These are phyloP conservation scores for Leucophenga montana DNA, from an alignment of 2,888 invertebrate species.

Conservation along the genomic window DNA sequence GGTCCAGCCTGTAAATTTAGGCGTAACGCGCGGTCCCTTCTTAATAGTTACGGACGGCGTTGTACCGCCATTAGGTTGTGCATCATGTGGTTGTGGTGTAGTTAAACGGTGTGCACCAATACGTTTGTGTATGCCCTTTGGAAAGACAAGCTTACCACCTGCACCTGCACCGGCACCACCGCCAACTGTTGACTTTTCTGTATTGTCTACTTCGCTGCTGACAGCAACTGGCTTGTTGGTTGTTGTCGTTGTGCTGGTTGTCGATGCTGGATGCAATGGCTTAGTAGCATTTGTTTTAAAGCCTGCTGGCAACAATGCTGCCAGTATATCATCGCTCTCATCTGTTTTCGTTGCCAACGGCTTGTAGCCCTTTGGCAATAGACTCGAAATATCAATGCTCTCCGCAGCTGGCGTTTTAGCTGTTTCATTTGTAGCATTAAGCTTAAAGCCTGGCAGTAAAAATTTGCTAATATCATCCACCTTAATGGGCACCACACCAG, in stretches of 20 bases:
- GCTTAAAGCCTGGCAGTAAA: constrained; percentile 77
- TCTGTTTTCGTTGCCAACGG: constrained; percentile 43
- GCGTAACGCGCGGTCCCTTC: constrained; percentile 91
- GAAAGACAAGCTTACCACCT: constrained; percentile 83
- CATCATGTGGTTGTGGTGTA: constrained; percentile 75
- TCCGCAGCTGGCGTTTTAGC: constrained; percentile 32
- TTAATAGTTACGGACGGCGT: constrained; percentile 80
- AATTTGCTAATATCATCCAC: constrained; percentile 78
- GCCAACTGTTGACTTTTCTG: constrained; percentile 56
- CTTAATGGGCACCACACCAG: constrained; percentile 61
- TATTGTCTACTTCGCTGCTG: constrained; percentile 41
- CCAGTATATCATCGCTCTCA: constrained; percentile 54
- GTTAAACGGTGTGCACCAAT: constrained; percentile 75
- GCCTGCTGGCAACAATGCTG: constrained; percentile 75
- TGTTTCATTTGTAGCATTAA: constrained; percentile 57
- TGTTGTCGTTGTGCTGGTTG: constrained; percentile 35
- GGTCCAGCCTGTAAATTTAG: constrained; percentile 94
- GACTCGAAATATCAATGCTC: constrained; percentile 74
- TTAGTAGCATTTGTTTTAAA: constrained; percentile 73
- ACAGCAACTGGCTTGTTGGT: constrained; percentile 39
- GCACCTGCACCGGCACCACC: constrained; percentile 26
- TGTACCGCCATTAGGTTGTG: constrained; percentile 69
- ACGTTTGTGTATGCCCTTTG: constrained; percentile 77
- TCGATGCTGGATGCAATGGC: constrained; percentile 50
- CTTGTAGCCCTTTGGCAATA: constrained; percentile 80